phyloP scores from a whole-genome alignment of 2,888 invertebrate genomes.

The Gari tellinella region DNA sequence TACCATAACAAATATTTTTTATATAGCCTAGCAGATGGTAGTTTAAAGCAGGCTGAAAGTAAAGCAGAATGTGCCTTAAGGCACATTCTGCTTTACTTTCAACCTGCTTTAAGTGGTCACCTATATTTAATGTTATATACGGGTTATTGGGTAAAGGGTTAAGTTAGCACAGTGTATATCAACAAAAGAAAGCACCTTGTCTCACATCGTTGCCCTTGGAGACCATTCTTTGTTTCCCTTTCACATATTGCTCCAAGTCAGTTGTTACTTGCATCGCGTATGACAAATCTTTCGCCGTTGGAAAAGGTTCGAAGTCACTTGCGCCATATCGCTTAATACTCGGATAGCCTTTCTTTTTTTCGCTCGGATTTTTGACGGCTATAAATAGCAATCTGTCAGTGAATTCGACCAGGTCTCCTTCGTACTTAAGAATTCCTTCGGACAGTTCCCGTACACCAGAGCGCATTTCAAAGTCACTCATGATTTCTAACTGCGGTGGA shows the following conservation, averaged over 20 bases:
- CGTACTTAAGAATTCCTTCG: slow-evolving; percentile 82
- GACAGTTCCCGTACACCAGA: slow-evolving; percentile 80
- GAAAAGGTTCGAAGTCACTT: slow-evolving; percentile 50
- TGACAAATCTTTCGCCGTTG: slow-evolving; percentile 59
- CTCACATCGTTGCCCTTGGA: no score
- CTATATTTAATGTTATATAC: no score
- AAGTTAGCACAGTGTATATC: no score
- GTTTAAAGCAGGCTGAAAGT: no score
- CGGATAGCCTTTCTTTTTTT: slow-evolving; percentile 63
- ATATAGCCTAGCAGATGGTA: no score
- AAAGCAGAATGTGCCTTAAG: no score
- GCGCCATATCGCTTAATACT: slow-evolving; percentile 68
- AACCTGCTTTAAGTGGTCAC: no score
- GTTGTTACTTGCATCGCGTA: slow-evolving; percentile 68
- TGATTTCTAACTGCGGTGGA: slow-evolving; percentile 80
- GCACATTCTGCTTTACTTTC: no score
- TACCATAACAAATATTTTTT: no score
- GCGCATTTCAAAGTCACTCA: slow-evolving; percentile 76
- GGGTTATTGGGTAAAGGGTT: no score
- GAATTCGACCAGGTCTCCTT: slow-evolving; percentile 79
- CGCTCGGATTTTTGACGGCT: slow-evolving; percentile 68
- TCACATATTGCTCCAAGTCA: slow-evolving; percentile 48
- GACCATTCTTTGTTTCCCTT: no score
- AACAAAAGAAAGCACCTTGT: no score
- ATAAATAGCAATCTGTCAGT: slow-evolving; percentile 80